Conservation (phyloP, 2,113 vertebrate genomes). For the Bubo blakistoni region DNA sequence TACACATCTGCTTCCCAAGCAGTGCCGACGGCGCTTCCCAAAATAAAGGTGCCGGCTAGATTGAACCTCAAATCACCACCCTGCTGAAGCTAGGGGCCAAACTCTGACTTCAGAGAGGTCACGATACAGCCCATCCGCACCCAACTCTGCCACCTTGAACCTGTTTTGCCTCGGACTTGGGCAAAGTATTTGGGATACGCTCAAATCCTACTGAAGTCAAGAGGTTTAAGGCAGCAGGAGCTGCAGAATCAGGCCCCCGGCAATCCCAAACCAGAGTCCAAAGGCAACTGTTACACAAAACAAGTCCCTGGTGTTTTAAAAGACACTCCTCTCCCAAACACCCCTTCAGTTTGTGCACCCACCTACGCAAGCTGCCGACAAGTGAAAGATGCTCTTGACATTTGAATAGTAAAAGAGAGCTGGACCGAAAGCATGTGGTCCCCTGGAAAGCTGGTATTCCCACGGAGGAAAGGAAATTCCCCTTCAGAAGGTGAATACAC, state of each 20-base stretch:
- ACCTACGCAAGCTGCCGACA: rapidly evolving
- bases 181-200: rapidly evolving
- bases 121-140: neutral
- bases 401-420: neutral
- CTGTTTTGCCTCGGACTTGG: neutral
- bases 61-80: neutral
- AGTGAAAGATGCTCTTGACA: neutral
- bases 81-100: neutral
- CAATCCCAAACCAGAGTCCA: neutral
- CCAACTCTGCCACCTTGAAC: neutral
- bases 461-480: neutral
- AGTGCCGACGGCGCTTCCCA: rapidly evolving
- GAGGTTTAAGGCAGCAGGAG: neutral
- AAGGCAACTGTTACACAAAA: neutral
- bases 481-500: neutral
- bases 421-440: rapidly evolving
- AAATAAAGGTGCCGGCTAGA: neutral
- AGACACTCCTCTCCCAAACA: neutral
- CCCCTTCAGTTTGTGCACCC: neutral
- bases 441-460: neutral
- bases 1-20: neutral
- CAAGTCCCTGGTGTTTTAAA: neutral
- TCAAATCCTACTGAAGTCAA: rapidly evolving
- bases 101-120: neutral
- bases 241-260: neutral